A percentile compares a stretch with the other conserved stretches of the same genome.
phyloP scores from a whole-genome alignment of 1,140 invertebrate genomes.

The Oreohelix idahoensis region DNA sequence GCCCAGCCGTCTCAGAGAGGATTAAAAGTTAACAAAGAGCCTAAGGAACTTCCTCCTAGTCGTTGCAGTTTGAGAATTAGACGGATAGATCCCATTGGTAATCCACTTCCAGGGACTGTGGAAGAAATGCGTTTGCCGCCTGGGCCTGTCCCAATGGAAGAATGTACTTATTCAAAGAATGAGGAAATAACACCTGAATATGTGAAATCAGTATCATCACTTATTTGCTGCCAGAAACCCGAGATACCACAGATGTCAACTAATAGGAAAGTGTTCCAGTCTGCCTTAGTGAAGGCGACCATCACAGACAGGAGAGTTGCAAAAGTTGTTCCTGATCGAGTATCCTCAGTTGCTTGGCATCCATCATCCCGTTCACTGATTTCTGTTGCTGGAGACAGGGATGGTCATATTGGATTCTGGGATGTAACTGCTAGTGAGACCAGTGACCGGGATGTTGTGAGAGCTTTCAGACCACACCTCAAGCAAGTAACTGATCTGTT shows the following conservation, averaged over 20 bases:
- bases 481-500: slow-evolving; percentile 57
- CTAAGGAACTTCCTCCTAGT: neutral
- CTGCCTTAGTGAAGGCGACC: slow-evolving; percentile 42
- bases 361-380: slow-evolving; percentile 51
- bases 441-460: slow-evolving; percentile 50
- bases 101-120: neutral
- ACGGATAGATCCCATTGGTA: slow-evolving; percentile 20
- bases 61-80: slow-evolving; percentile 28
- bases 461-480: slow-evolving; percentile 58
- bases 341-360: slow-evolving; percentile 64
- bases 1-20: slow-evolving; percentile 8
- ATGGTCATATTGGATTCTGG: slow-evolving; percentile 65
- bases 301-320: slow-evolving; percentile 52
- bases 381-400: slow-evolving; percentile 64
- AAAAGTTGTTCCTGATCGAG: slow-evolving; percentile 61
- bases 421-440: slow-evolving; percentile 57
- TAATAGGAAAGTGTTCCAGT: neutral
- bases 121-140: slow-evolving; percentile 15
- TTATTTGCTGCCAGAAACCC: neutral
- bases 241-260: neutral
- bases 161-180: slow-evolving; percentile 14
- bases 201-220: neutral
- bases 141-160: slow-evolving; percentile 30
- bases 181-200: neutral
- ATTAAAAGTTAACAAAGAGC: slow-evolving; percentile 23